Evolutionary conservation across 2,797 vertebrate species (phyloP).

Genomic region (Apogon talboti): DNA sequence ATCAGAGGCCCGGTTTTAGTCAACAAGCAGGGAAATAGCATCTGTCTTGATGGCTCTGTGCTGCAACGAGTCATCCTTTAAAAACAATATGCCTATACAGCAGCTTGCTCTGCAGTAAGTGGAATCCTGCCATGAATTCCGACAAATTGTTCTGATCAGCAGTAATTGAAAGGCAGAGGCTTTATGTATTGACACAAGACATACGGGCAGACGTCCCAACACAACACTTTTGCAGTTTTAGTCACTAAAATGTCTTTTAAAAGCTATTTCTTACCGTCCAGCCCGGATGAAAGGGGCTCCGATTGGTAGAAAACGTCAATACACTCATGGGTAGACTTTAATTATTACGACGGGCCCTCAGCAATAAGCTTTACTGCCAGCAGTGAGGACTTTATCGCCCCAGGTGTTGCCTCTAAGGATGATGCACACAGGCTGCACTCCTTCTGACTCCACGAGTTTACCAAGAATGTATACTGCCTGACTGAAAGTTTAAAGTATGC

Average conservation of each 20-base stretch:
- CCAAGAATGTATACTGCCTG: not conserved
- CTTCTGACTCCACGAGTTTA: not conserved
- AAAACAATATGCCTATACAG: slow-evolving; percentile 42
- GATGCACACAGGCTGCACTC: not conserved
- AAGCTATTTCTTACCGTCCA: not conserved
- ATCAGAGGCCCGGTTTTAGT: slow-evolving; percentile 46
- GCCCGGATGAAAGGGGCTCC: not conserved
- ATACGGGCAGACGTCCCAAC: too few species aligned
- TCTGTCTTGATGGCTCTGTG: slow-evolving; percentile 31
- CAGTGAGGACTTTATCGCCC: not conserved
- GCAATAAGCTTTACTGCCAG: slow-evolving; percentile 2
- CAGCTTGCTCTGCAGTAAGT: slow-evolving; percentile 9
- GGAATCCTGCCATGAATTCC: slow-evolving; percentile 16
- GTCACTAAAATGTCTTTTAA: not conserved
- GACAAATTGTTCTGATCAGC: slow-evolving; percentile 37
- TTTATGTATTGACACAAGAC: slow-evolving; percentile 3
- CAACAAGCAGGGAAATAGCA: slow-evolving; percentile 51
- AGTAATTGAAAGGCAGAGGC: slow-evolving; percentile 28
- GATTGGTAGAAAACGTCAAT: not conserved
- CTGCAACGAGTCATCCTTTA: slow-evolving; percentile 30
- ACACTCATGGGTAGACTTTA: not conserved
- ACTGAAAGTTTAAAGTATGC: too few species aligned
- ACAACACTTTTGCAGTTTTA: not conserved
- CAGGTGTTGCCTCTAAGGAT: not conserved
- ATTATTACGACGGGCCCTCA: not conserved